Evolutionary conservation across 1,140 invertebrate species (phyloP).

Genomic region (Neotoxoptera formosana): DNA sequence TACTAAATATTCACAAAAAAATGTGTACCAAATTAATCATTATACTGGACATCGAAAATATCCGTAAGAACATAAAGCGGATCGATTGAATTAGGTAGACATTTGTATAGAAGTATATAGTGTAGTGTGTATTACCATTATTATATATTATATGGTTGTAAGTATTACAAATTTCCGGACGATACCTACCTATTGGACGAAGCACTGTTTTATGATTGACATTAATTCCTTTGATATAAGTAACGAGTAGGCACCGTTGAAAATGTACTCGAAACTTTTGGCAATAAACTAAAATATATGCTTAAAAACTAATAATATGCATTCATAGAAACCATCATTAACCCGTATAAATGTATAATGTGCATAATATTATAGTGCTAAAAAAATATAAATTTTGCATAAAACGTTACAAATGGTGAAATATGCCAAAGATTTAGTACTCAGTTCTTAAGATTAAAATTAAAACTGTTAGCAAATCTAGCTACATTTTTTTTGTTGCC

Average conservation of each 20-base stretch:
- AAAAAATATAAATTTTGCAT: too few species aligned
- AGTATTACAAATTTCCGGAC: not conserved
- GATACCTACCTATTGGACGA: not conserved
- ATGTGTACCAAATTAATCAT: not conserved
- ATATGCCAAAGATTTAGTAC: too few species aligned
- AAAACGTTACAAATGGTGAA: too few species aligned
- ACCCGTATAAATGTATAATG: too few species aligned
- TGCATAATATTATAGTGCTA: too few species aligned
- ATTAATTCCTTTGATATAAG: not conserved
- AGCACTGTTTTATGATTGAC: not conserved
- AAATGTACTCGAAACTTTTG: not conserved
- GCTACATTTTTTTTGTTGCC: not conserved
- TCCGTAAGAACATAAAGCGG: not conserved
- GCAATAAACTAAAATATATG: not conserved
- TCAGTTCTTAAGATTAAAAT: too few species aligned
- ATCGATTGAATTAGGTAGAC: not conserved
- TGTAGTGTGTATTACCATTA: not conserved
- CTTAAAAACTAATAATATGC: not conserved
- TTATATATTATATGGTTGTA: not conserved
- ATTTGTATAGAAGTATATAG: not conserved
- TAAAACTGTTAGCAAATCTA: too few species aligned
- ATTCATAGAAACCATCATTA: not conserved
- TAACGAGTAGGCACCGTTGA: not conserved
- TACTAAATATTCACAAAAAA: too few species aligned
- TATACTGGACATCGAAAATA: not conserved